A percentile compares a stretch with the other conserved stretches of the same genome.
phyloP scores from a whole-genome alignment of 2,797 vertebrate genomes.

The Gymnoscopelus braueri region DNA sequence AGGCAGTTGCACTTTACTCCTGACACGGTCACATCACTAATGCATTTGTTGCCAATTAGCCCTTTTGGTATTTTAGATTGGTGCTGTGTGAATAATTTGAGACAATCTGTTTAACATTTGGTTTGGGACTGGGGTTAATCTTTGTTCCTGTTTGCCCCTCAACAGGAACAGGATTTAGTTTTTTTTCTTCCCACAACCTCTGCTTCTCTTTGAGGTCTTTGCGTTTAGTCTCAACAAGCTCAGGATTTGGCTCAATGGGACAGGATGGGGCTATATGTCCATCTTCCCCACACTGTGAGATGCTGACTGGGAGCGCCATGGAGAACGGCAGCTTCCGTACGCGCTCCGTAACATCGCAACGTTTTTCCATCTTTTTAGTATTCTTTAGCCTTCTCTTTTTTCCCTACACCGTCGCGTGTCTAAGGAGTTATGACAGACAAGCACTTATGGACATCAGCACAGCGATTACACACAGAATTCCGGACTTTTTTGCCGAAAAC shows the following conservation, averaged over 20 bases:
- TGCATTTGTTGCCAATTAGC: conserved; percentile 6
- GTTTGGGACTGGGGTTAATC: not conserved
- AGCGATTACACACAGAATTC: no score
- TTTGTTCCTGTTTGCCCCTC: conserved; percentile 15
- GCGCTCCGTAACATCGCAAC: no score
- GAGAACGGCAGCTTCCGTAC: no score
- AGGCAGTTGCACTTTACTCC: conserved; percentile 13
- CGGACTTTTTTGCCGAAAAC: no score
- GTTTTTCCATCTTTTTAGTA: no score
- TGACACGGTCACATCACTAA: not conserved
- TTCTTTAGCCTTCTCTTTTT: no score
- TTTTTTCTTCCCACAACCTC: not conserved
- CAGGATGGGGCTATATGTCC: conserved; percentile 23
- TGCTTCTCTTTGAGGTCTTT: conserved; percentile 2
- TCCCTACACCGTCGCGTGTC: no score
- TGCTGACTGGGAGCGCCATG: no score
- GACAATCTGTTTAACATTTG: no score
- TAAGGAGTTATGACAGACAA: no score
- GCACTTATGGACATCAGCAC: no score
- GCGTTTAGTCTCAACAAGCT: conserved; percentile 19
- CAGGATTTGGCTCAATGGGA: conserved; percentile 16
- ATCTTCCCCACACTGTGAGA: conserved; percentile 30
- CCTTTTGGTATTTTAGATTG: not conserved
- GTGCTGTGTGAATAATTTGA: not conserved
- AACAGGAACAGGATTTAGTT: conserved; percentile 21